Percentiles rank a stretch among this genome's conserved stretches.
These are phyloP conservation scores for Stylophora pistillata DNA, from an alignment of 64 coral and sea anemone genomes.

Conservation along the genomic window DNA sequence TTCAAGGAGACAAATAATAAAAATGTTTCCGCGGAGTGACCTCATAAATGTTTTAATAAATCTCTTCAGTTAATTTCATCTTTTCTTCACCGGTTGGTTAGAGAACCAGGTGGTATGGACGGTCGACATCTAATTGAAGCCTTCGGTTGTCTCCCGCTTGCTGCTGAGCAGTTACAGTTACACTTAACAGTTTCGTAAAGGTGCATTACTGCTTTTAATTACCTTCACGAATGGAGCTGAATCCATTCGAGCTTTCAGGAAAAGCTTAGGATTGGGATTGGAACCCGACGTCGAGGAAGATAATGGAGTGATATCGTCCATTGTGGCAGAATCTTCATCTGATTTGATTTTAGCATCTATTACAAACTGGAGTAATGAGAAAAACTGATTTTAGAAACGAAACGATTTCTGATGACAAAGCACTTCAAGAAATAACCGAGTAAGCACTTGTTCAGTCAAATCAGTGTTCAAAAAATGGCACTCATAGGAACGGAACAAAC, in stretches of 20 bases:
- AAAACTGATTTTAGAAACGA: background rate
- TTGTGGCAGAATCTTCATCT: slow-evolving; percentile 17
- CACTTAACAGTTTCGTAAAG: no score
- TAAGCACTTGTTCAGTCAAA: no score
- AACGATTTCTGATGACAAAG: background rate
- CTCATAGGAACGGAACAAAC: background rate
- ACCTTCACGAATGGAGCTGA: slow-evolving; percentile 88
- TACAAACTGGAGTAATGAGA: slow-evolving; percentile 59
- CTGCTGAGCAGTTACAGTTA: no score
- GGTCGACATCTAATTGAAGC: no score
- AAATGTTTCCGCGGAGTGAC: no score
- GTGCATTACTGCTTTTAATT: background rate
- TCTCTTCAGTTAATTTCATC: no score
- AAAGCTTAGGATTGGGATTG: slow-evolving; percentile 60
- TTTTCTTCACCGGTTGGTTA: background rate
- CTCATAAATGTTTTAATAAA: no score
- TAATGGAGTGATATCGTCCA: slow-evolving; percentile 61
- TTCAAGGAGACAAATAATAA: no score
- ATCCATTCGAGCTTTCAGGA: slow-evolving; percentile 77
- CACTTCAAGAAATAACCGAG: background rate
- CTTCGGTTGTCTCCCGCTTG: no score
- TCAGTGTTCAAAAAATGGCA: background rate
- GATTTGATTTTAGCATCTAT: slow-evolving; percentile 79
- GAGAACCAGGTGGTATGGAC: background rate
- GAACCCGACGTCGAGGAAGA: slow-evolving; percentile 9